Evolutionary conservation across 2,888 invertebrate species (phyloP).

Genomic region (Drosophila meridiana): DNA sequence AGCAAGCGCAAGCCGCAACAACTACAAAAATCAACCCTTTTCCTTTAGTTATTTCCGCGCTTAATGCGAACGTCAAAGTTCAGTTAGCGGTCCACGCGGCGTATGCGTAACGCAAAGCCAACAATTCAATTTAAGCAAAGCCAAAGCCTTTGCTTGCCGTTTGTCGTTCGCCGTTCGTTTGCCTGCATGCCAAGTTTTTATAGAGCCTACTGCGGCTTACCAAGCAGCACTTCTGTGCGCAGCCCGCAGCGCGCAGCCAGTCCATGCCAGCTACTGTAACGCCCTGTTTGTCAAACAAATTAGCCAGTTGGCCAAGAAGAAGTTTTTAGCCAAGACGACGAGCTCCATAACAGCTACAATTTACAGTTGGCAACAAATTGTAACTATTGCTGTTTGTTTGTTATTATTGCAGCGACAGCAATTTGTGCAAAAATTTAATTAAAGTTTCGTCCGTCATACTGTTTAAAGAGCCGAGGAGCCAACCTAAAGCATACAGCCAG

Average conservation of each 20-base stretch:
- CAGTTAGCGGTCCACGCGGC: constrained; percentile 47
- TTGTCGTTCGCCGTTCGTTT: background rate
- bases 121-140: constrained; percentile 65
- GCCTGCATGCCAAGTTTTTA: constrained; percentile 29
- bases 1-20: background rate
- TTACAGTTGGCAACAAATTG: constrained; percentile 36
- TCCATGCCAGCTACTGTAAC: background rate
- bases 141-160: background rate
- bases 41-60: background rate
- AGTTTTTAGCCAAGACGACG: constrained; percentile 32
- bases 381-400: constrained; percentile 51
- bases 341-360: constrained; percentile 29
- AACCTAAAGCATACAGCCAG: background rate
- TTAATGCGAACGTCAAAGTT: background rate
- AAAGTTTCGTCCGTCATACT: constrained; percentile 54
- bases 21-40: background rate
- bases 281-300: constrained; percentile 66
- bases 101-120: constrained; percentile 59
- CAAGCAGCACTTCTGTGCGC: background rate
- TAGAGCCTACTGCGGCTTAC: constrained; percentile 34
- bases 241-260: background rate
- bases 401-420: constrained; percentile 59
- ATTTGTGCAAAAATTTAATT: constrained; percentile 67
- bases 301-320: constrained; percentile 68
- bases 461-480: constrained; percentile 19